Base-by-base conservation (phyloP, 2,888 invertebrate species). In the Malachius bipustulatus region DNA sequence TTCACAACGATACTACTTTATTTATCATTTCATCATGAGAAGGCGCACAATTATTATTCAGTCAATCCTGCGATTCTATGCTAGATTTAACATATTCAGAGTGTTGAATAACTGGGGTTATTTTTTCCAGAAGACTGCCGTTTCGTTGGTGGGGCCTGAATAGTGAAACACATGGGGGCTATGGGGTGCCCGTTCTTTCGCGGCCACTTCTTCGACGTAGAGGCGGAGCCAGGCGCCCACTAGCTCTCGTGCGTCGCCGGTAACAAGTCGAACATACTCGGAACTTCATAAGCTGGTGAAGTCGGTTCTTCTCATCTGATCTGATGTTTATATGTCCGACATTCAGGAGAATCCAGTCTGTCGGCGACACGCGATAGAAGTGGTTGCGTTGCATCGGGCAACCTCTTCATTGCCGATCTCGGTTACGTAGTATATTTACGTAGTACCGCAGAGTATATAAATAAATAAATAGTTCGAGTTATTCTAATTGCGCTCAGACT, bases 271-370 rank as follows among this genome's bases (percentile, higher is more conserved):
- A 64, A 62, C 65, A 55, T 66, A 66, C 47, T 62, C 63, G 61
- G 65, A 63, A 47, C 60, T 57, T 62, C 62, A 52, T 67, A 66
- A 66, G 65, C 68, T 65, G 64, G 63, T 49, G 51, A 47, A 47
- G 44, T 47, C 47, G 47, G 43, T 49, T 50, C 47, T 47, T 49
- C 52, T 48, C 52, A 51, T 50, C 52, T 47, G 47, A 48, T 44
- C 24, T 19, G n/a, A 34, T 37, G 40, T 26, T 28, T 30, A 33
- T 43, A 47, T 46, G 39, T 47, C 47, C 57, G 55, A 52, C 56
- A 53, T 54, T 56, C 52, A 41, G 44, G 51, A 41, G 44, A 48
- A 39, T 48, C 49, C 48, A 59, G 59, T 58, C 48, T 44, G 44
- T 46, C 46, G 41, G 49, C 50, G 47, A 44, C 48, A 39, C 42